These are phyloP conservation scores for Furcula furcula DNA, from an alignment of 2,888 invertebrate genomes.

Conservation along the genomic window DNA sequence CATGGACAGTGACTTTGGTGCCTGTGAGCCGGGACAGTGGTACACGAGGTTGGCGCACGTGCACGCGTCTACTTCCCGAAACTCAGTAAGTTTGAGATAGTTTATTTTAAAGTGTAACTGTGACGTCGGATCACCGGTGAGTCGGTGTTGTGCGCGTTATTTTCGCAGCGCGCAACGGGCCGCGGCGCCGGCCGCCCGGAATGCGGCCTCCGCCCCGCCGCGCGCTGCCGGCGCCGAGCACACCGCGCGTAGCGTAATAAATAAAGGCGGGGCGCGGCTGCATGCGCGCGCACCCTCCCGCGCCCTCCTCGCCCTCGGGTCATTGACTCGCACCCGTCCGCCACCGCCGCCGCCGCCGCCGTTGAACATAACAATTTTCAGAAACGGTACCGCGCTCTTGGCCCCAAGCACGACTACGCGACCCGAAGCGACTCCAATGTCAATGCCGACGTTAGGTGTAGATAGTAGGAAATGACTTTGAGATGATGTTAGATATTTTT, in stretches of 20 bases:
- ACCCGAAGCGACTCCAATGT: slow-evolving; percentile 57
- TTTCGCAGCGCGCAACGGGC: slow-evolving; percentile 59
- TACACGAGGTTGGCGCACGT: slow-evolving; percentile 68
- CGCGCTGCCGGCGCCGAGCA: slow-evolving; percentile 63
- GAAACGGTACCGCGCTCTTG: slow-evolving; percentile 60
- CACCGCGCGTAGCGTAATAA: slow-evolving; percentile 79
- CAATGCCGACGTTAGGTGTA: slow-evolving; percentile 61
- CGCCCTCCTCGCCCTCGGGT: slow-evolving; percentile 71
- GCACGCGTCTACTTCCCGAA: slow-evolving; percentile 49
- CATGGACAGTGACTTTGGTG: slow-evolving; percentile 66
- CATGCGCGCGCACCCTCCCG: slow-evolving; percentile 80
- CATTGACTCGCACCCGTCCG: slow-evolving; percentile 69
- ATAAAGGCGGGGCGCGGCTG: slow-evolving; percentile 81
- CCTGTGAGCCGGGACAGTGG: slow-evolving; percentile 48
- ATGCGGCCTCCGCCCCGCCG: slow-evolving; percentile 75
- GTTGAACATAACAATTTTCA: slow-evolving; percentile 64
- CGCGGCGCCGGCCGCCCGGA: slow-evolving; percentile 55
- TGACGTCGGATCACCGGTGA: slow-evolving; percentile 48
- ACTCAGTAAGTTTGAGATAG: slow-evolving; percentile 68
- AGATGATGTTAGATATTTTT: slow-evolving; percentile 3
- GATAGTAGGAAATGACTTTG: slow-evolving; percentile 9
- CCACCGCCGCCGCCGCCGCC: slow-evolving; percentile 42
- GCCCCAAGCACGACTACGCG: slow-evolving; percentile 42
- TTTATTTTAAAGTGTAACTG: slow-evolving; percentile 75
- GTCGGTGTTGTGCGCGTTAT: slow-evolving; percentile 61